phyloP scores from a whole-genome alignment of 2,113 vertebrate genomes.

The Alectura lathami region DNA sequence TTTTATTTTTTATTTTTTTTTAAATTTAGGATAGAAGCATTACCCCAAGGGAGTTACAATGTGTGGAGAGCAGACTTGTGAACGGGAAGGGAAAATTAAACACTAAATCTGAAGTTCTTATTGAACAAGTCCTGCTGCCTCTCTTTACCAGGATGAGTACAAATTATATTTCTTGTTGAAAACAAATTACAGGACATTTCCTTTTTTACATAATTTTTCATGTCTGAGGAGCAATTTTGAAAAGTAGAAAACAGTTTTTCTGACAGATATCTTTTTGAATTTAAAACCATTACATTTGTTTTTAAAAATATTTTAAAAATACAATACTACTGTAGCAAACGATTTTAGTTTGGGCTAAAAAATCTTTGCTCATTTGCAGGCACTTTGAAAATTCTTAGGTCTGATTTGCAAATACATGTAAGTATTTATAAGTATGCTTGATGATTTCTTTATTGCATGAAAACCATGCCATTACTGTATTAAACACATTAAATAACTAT shows the following conservation, averaged over 20 bases:
- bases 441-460: not conserved
- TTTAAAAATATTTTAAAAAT: too few species aligned
- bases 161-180: not conserved
- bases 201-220: not conserved
- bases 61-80: not conserved
- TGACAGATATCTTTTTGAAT: not conserved
- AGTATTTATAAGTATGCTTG: not conserved
- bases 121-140: not conserved
- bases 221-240: not conserved
- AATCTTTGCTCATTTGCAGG: not conserved
- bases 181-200: not conserved
- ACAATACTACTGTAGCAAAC: not conserved
- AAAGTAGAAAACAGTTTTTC: not conserved
- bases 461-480: not conserved
- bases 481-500: not conserved
- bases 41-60: not conserved
- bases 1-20: not conserved
- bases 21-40: not conserved
- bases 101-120: not conserved
- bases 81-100: not conserved
- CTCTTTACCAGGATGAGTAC: not conserved
- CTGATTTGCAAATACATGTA: not conserved
- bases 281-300: not conserved
- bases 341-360: not conserved
- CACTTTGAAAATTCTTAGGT: not conserved